Evolutionary conservation across 2,797 vertebrate species (phyloP), one percentile per base, ranked within the genome.

Genomic region (Balearica regulorum): DNA sequence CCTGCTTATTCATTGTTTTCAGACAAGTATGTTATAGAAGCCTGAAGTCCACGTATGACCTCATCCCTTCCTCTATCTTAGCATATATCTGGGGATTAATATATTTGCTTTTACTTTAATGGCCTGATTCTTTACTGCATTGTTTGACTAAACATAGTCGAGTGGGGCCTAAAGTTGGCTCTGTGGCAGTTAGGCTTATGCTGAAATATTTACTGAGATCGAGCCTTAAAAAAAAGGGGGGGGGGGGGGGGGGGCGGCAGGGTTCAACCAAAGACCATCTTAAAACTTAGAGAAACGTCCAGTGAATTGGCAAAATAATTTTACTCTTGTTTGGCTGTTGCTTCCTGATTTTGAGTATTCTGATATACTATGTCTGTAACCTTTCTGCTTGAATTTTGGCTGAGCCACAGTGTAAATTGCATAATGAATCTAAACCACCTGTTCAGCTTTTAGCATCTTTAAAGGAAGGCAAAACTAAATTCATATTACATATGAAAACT

Each of bases 241-340:
- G 1, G 3, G 1, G 8, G 11, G 3, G 8, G 24, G 8, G 1
- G 8, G 11, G 3, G 8, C 24, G 8, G 3, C 3, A 6, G 26
- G 10, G 37, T 44, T 16, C 79, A 54, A 66, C 43, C 57, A 72
- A 39, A 75, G 43, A 53, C 11, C 0, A 2, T 77, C 41, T 77
- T 83, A 60, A 78, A 92, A 61, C 20, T 73, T 62, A 68, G 9
- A 68, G n/a, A 48, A 86, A 68, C 3, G 2, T 61, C 82, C 20
- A 43, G 26, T 16, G 54, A 62, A 22, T 62, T 72, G 82, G 26
- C 19, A 68, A 81, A 85, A 41, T 66, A 68, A 31, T 58, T 71
- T 89, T 51, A 43, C 15, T 71, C 43, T 68, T 51, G 20, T 62
- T 85, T 88, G 37, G 24, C 37, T 62, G 60, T 26, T 81, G 54